Evolutionary conservation across 2,888 invertebrate genomes (phyloP).

Genomic region (Tetramorium bicarinatum): DNA sequence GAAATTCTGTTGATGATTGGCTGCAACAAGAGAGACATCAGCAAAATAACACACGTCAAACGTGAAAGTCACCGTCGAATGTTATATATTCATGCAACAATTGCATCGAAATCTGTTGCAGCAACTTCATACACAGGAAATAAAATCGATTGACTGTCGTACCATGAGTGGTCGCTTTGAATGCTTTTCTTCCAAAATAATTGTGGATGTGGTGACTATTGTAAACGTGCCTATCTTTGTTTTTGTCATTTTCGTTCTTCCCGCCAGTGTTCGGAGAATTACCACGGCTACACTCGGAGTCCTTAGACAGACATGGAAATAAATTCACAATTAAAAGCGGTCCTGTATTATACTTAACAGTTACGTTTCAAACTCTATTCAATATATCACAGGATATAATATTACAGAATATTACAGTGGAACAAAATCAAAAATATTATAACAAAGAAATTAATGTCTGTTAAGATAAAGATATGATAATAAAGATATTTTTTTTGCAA

Average conservation of each 20-base stretch:
- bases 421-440: slow-evolving; percentile 12
- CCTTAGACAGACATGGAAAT: slow-evolving; percentile 72
- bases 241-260: slow-evolving; percentile 81
- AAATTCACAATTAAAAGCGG: background rate
- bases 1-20: slow-evolving; percentile 81
- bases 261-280: slow-evolving; percentile 85
- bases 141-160: slow-evolving; percentile 54
- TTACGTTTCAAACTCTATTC: background rate
- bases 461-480: background rate
- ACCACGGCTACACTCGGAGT: slow-evolving; percentile 85
- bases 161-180: slow-evolving; percentile 83
- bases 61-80: background rate
- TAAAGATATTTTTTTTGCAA: background rate
- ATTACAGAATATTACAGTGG: no score
- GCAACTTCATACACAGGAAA: background rate
- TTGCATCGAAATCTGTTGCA: background rate
- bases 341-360: background rate
- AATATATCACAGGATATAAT: no score
- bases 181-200: slow-evolving; percentile 82
- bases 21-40: slow-evolving; percentile 51
- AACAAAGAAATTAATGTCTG: background rate
- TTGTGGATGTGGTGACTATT: slow-evolving; percentile 81
- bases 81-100: slow-evolving; percentile 12
- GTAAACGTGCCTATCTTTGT: slow-evolving; percentile 81
- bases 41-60: slow-evolving; percentile 22